phyloP scores from a whole-genome alignment of 2,113 vertebrate genomes.

The Pituophis catenifer region DNA sequence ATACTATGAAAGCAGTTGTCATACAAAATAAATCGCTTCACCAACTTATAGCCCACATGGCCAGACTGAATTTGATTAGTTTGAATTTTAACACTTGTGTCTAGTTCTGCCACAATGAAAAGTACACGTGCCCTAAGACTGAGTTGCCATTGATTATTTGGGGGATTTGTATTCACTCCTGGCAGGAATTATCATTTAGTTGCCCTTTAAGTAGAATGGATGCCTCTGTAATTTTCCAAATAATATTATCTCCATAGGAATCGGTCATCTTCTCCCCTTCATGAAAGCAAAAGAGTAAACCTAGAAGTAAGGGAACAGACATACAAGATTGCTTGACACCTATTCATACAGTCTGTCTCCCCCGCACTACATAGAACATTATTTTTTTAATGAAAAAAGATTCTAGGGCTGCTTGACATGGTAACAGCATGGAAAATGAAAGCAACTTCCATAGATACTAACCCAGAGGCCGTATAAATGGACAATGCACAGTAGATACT shows the following conservation, averaged over 20 bases:
- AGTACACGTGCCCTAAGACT: background rate
- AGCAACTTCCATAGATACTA: background rate
- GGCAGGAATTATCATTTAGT: background rate
- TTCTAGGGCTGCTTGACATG: background rate
- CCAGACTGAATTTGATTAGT: background rate
- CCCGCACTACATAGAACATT: background rate
- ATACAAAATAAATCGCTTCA: background rate
- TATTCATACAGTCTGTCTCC: background rate
- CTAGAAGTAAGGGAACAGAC: background rate
- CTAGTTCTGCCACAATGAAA: background rate
- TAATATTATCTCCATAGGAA: background rate
- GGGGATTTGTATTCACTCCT: background rate
- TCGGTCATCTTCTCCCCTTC: background rate
- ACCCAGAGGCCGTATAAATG: background rate
- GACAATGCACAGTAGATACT: background rate
- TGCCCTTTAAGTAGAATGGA: background rate
- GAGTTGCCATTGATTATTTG: background rate
- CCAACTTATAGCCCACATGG: background rate
- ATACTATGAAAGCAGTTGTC: background rate
- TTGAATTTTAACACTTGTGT: background rate
- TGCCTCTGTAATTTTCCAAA: background rate
- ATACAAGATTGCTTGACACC: background rate
- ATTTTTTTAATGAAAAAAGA: background rate
- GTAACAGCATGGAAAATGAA: background rate
- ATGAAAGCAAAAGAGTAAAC: background rate